These are phyloP conservation scores for Thryonomys swinderianus DNA, from an alignment of 2,113 vertebrate species.

Conservation along the genomic window DNA sequence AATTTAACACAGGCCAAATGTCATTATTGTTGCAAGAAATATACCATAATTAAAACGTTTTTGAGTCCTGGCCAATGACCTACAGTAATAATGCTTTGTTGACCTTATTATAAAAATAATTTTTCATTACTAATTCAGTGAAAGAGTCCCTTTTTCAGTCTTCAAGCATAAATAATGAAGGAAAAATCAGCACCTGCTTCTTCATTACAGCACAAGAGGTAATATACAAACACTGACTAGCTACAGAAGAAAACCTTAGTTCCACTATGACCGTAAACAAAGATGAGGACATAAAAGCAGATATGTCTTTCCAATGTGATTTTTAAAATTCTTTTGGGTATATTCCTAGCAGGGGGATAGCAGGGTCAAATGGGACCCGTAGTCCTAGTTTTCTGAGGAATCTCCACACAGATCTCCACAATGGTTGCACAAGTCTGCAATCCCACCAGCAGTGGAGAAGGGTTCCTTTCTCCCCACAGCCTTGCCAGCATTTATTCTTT, in stretches of 20 bases:
- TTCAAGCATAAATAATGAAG: slow-evolving; percentile 63
- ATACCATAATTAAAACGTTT: slow-evolving; percentile 78
- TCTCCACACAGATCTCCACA: too few species aligned
- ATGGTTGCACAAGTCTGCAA: too few species aligned
- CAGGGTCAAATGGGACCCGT: too few species aligned
- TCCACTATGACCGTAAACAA: slow-evolving; percentile 46
- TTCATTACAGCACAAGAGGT: background rate
- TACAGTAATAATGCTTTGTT: slow-evolving; percentile 78
- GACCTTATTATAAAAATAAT: slow-evolving; percentile 80
- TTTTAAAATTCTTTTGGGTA: too few species aligned
- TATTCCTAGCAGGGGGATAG: too few species aligned
- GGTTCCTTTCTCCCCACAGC: too few species aligned
- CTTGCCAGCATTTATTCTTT: too few species aligned
- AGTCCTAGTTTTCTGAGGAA: too few species aligned
- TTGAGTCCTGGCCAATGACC: slow-evolving; percentile 76
- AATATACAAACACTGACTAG: slow-evolving; percentile 20
- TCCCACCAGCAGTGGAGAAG: too few species aligned
- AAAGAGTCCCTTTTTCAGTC: slow-evolving; percentile 66
- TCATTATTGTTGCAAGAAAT: slow-evolving; percentile 78
- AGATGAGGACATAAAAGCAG: slow-evolving; percentile 55
- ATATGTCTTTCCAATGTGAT: too few species aligned
- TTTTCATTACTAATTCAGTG: slow-evolving; percentile 79
- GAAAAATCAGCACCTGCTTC: slow-evolving; percentile 57
- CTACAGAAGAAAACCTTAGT: slow-evolving; percentile 46
- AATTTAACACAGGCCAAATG: slow-evolving; percentile 82